Conservation (phyloP, 2,113 vertebrate species). For the Monarcha castaneiventris region DNA sequence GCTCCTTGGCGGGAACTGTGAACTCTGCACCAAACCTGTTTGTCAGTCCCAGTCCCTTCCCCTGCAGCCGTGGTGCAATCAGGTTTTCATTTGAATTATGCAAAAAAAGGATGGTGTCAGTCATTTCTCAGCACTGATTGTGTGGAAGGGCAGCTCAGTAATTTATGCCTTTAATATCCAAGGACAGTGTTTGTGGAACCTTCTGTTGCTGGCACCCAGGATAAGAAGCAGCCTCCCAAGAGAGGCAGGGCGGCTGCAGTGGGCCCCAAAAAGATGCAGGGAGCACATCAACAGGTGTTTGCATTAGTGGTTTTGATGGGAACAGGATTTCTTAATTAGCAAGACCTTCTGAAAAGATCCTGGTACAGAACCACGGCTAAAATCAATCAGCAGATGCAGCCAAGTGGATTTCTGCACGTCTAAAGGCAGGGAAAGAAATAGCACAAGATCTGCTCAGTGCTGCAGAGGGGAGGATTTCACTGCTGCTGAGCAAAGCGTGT, state of each 20-base stretch:
- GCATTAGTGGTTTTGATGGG: not conserved
- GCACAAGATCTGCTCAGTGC: not conserved
- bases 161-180: not conserved
- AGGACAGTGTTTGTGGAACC: not conserved
- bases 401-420: not conserved
- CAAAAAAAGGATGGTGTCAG: not conserved
- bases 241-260: not conserved
- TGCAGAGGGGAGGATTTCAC: not conserved
- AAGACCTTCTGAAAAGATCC: not conserved
- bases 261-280: not conserved
- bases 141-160: not conserved
- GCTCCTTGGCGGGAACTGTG: not conserved
- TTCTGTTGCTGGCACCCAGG: not conserved
- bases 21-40: not conserved
- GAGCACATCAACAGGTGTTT: not conserved
- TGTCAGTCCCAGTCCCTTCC: not conserved
- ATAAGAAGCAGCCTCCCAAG: not conserved
- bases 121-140: not conserved
- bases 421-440: not conserved
- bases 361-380: not conserved
- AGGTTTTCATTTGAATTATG: not conserved
- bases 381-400: not conserved
- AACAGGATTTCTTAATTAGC: not conserved
- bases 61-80: not conserved
- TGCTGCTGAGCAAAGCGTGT: not conserved